phyloP scores from a whole-genome alignment of 2,797 vertebrate genomes.

The Pelodytes ibericus region DNA sequence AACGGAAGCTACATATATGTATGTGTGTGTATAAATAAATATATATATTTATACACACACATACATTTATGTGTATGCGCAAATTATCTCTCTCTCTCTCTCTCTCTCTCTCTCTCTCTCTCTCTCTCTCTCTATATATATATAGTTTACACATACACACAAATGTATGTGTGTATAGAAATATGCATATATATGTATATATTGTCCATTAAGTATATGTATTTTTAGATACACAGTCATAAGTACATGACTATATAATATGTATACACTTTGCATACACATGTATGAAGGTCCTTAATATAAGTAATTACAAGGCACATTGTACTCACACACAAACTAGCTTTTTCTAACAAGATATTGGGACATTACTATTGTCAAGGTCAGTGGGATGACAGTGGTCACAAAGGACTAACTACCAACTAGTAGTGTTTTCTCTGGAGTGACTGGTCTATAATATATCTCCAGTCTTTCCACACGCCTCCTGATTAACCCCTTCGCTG shows the following conservation, averaged over 20 bases:
- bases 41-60: too few relatives aligned
- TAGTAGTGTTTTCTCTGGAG: slow-evolving; percentile 65
- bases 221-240: background rate
- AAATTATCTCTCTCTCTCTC: too few relatives aligned
- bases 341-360: slow-evolving; percentile 68
- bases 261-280: too few relatives aligned
- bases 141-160: slow-evolving; percentile 1
- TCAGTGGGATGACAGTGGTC: slow-evolving; percentile 68
- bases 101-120: too few relatives aligned
- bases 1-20: too few relatives aligned
- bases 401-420: slow-evolving; percentile 67
- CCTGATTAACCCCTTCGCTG: slow-evolving; percentile 14
- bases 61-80: too few relatives aligned
- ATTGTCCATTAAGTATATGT: background rate
- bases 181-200: background rate
- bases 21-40: too few relatives aligned
- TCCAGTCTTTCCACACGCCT: slow-evolving; percentile 57
- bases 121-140: too few relatives aligned
- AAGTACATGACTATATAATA: too few relatives aligned
- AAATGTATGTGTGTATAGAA: background rate
- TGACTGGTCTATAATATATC: slow-evolving; percentile 62
- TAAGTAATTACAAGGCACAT: slow-evolving; percentile 1
- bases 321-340: slow-evolving; percentile 64
- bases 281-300: too few relatives aligned
- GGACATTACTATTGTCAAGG: slow-evolving; percentile 70